Percentiles rank a stretch among this genome's conserved stretches.
phyloP scores from a whole-genome alignment of 2,113 vertebrate genomes.

The Spilogale gracilis region DNA sequence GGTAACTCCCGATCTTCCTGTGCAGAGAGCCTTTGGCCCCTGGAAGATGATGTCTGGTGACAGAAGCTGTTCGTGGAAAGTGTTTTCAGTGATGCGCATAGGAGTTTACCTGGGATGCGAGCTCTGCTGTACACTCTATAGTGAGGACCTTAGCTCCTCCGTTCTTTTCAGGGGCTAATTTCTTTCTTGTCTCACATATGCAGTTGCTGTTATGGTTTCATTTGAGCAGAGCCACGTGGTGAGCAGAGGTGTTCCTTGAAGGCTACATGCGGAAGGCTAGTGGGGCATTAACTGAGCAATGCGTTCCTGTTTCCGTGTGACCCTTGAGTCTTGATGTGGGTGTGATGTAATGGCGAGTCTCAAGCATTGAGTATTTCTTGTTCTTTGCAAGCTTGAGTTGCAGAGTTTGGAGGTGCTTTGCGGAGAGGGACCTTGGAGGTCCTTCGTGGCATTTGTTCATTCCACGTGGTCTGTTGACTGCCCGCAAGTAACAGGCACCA shows the following conservation, averaged over 20 bases:
- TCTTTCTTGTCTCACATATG: background rate
- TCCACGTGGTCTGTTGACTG: background rate
- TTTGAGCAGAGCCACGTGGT: background rate
- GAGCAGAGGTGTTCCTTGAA: background rate
- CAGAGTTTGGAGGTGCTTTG: background rate
- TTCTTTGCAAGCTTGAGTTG: background rate
- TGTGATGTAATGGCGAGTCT: background rate
- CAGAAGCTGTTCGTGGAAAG: background rate
- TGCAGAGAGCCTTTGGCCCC: background rate
- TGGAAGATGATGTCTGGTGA: background rate
- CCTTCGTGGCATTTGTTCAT: background rate
- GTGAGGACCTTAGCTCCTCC: background rate
- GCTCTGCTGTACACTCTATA: background rate
- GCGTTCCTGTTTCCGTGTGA: too few relatives aligned
- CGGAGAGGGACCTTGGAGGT: background rate
- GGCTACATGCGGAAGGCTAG: too few relatives aligned
- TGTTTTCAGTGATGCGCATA: rapidly evolving
- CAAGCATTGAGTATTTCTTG: background rate
- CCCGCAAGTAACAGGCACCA: background rate
- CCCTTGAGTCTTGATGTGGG: rapidly evolving
- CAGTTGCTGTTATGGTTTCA: background rate
- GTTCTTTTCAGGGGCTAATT: background rate
- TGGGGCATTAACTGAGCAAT: background rate
- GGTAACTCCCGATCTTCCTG: background rate
- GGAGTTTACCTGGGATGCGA: background rate